phyloP scores from a whole-genome alignment of 2,113 vertebrate genomes.

The Pristiophorus japonicus region DNA sequence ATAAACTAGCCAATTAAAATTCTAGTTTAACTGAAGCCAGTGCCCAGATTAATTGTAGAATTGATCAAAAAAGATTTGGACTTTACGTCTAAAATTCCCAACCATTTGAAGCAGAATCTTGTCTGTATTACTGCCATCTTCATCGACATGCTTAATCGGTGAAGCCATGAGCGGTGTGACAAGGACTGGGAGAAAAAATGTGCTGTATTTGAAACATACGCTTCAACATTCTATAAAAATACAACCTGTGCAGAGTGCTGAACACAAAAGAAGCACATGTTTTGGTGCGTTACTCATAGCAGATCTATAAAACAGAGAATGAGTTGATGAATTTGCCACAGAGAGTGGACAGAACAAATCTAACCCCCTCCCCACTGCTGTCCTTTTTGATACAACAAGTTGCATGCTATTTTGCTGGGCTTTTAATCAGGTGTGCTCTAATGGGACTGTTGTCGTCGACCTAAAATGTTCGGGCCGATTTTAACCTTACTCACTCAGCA shows the following conservation, averaged over 20 bases:
- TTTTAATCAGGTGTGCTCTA: too few species aligned
- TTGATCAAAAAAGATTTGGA: background rate
- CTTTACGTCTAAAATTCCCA: background rate
- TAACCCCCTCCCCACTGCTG: too few species aligned
- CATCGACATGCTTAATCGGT: background rate
- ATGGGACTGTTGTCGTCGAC: too few species aligned
- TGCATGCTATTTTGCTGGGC: too few species aligned
- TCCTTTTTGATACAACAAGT: too few species aligned
- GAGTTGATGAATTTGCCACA: background rate
- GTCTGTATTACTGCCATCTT: background rate
- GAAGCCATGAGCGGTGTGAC: background rate
- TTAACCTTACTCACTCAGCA: too few species aligned
- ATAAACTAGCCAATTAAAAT: background rate
- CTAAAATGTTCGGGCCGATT: too few species aligned
- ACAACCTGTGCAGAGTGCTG: background rate
- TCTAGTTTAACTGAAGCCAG: background rate
- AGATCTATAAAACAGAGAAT: too few species aligned
- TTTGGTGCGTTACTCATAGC: background rate
- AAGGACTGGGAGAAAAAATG: background rate
- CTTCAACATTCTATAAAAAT: too few species aligned
- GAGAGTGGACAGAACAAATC: background rate
- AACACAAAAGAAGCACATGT: background rate
- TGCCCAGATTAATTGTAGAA: background rate
- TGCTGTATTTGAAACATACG: background rate
- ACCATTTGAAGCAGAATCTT: background rate